Conservation (phyloP, 2,113 vertebrate genomes). For the Anolis carolinensis region DNA sequence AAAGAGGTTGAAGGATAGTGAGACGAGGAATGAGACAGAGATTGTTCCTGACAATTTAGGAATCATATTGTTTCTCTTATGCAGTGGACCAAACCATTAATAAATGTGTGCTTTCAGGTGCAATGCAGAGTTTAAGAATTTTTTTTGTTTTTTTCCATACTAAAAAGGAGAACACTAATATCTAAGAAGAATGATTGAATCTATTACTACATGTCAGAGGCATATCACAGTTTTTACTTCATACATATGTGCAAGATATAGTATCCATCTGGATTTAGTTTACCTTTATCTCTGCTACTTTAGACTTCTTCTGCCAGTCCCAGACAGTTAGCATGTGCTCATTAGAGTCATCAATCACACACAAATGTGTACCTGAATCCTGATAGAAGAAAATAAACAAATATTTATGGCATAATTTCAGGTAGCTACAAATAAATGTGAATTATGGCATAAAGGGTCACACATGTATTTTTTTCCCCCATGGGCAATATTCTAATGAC, state of each 20-base stretch:
- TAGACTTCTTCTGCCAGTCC: constrained; percentile 96
- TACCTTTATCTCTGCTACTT: constrained; percentile 97
- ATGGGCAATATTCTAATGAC: neutral
- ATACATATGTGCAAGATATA: neutral
- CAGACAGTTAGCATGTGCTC: constrained; percentile 98
- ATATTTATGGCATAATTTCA: neutral
- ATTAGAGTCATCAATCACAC: constrained; percentile 95
- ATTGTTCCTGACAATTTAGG: too few species aligned
- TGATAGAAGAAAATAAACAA: constrained; percentile 62
- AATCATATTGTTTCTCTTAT: too few species aligned
- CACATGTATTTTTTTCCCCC: neutral
- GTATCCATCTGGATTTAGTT: constrained; percentile 14
- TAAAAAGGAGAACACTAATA: neutral
- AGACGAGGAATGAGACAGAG: too few species aligned
- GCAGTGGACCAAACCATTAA: too few species aligned
- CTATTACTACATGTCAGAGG: neutral
- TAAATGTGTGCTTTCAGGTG: too few species aligned
- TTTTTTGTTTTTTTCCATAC: neutral
- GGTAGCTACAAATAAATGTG: neutral
- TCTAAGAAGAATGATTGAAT: neutral
- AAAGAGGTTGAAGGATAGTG: too few species aligned
- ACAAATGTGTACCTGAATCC: constrained; percentile 94
- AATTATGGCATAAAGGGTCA: neutral
- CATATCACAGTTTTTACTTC: neutral
- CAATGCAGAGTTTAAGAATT: too few species aligned